Conservation (phyloP, 2,797 vertebrate genomes). For the Acanthurus tractus region DNA sequence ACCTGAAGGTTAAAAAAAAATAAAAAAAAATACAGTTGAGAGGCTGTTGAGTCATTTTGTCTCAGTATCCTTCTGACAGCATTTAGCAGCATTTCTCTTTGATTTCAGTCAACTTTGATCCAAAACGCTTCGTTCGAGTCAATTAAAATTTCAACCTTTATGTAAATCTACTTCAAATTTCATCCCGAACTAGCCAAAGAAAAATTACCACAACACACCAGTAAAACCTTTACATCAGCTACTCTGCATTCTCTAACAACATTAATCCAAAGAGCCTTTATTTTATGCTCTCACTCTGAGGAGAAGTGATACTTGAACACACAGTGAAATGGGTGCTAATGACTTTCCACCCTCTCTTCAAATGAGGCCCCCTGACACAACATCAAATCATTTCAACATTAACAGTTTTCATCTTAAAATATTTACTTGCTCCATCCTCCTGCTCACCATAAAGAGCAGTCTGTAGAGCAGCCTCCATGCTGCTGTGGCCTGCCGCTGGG, state of each 20-base stretch:
- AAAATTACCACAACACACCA: not conserved
- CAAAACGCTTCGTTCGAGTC: not conserved
- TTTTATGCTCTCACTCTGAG: slow-evolving; percentile 5
- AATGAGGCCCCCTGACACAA: slow-evolving; percentile 5
- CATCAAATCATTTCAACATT: slow-evolving; percentile 3
- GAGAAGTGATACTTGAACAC: slow-evolving; percentile 18
- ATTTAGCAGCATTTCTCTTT: slow-evolving; percentile 9
- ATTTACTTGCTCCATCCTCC: slow-evolving; percentile 12
- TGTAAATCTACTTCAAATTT: not conserved
- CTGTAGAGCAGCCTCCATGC: slow-evolving; percentile 86
- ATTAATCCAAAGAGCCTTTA: slow-evolving; percentile 18
- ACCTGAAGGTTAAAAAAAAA: slow-evolving; percentile 25
- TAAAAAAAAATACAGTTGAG: slow-evolving; percentile 2
- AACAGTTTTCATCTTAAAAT: not conserved
- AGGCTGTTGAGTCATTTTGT: slow-evolving; percentile 28
- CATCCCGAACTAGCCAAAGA: not conserved
- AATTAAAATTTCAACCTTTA: not conserved
- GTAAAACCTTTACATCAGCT: not conserved
- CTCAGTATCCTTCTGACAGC: slow-evolving; percentile 17
- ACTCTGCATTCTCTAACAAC: slow-evolving; percentile 4
- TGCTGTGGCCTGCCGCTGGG: slow-evolving; percentile 82
- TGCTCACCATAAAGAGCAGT: slow-evolving; percentile 87
- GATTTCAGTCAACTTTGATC: slow-evolving; percentile 1
- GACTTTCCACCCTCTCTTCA: slow-evolving; percentile 7
- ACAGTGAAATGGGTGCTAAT: not conserved